Percentiles rank a stretch among this genome's conserved stretches.
These are phyloP conservation scores for Eptesicus fuscus DNA, from an alignment of 2,113 vertebrate genomes.

Conservation along the genomic window DNA sequence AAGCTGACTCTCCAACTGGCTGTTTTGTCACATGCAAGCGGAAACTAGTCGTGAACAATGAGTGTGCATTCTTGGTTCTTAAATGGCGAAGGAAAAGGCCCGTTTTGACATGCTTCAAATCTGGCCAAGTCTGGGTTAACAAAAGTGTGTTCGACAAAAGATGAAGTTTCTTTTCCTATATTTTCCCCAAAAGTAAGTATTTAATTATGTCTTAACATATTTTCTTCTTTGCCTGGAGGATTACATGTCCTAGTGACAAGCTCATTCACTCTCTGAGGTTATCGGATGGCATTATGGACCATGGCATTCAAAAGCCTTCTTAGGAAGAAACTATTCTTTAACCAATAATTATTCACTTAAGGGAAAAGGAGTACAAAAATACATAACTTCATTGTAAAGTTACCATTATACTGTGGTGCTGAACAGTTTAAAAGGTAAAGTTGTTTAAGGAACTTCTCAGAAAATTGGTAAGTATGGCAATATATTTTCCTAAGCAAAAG, in stretches of 20 bases:
- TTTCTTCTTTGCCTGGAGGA: slow-evolving; percentile 74
- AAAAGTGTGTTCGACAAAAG: slow-evolving; percentile 87
- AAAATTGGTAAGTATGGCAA: neutral
- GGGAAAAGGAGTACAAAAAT: slow-evolving; percentile 27
- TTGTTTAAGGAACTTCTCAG: neutral
- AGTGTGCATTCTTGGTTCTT: slow-evolving; percentile 82
- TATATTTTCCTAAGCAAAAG: slow-evolving; percentile 28
- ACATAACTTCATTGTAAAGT: neutral
- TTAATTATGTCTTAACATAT: slow-evolving; percentile 83
- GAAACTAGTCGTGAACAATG: slow-evolving; percentile 89
- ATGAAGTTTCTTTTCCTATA: slow-evolving; percentile 83
- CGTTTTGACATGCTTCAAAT: slow-evolving; percentile 81
- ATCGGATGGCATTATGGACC: slow-evolving; percentile 73
- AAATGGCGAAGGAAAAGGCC: slow-evolving; percentile 80
- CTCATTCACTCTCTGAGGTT: slow-evolving; percentile 80
- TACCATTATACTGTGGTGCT: neutral
- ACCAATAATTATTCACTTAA: slow-evolving; percentile 69
- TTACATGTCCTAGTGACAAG: slow-evolving; percentile 79
- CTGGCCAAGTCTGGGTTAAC: slow-evolving; percentile 83
- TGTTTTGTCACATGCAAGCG: slow-evolving; percentile 94
- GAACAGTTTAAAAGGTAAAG: slow-evolving; percentile 19
- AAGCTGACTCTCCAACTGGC: slow-evolving; percentile 97
- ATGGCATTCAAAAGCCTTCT: slow-evolving; percentile 63
- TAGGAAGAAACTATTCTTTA: slow-evolving; percentile 75
- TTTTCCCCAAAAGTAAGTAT: slow-evolving; percentile 78